Evolutionary conservation across 2,888 invertebrate genomes (phyloP).

Genomic region (Aethes cnicana): DNA sequence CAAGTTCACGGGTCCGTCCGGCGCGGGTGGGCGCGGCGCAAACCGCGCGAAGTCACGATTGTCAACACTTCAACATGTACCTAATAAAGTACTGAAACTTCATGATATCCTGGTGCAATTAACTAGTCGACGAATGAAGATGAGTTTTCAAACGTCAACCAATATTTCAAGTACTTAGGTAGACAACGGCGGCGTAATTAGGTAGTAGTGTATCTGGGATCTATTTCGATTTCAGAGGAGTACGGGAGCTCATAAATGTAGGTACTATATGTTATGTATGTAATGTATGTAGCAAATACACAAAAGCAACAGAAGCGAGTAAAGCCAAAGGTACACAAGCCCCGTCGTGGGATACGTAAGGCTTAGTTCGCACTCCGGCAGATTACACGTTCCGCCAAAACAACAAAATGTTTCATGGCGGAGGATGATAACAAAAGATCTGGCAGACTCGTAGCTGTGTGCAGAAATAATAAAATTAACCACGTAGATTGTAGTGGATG

Average conservation of each 20-base stretch:
- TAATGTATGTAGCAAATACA: neutral
- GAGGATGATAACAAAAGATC: constrained; percentile 14
- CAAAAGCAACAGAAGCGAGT: constrained; percentile 1
- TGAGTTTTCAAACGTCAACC: no score
- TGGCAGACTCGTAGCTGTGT: neutral
- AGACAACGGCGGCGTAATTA: no score
- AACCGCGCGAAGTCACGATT: no score
- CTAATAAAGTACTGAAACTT: no score
- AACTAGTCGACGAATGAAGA: no score
- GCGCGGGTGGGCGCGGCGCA: no score
- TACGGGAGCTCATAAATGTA: neutral
- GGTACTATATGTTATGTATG: neutral
- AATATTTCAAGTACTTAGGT: no score
- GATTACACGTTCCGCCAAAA: constrained; percentile 18
- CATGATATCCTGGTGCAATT: no score
- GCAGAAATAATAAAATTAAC: neutral
- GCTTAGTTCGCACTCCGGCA: constrained; percentile 15
- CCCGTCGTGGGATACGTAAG: neutral
- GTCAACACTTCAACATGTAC: no score
- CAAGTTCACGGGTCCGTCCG: no score
- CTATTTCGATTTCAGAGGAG: constrained; percentile 1
- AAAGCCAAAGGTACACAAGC: constrained; percentile 7
- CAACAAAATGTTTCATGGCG: constrained; percentile 9
- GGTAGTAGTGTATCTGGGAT: neutral
- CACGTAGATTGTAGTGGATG: neutral